Evolutionary conservation across 2,888 invertebrate species (phyloP).

Genomic region (Globia sparganii): DNA sequence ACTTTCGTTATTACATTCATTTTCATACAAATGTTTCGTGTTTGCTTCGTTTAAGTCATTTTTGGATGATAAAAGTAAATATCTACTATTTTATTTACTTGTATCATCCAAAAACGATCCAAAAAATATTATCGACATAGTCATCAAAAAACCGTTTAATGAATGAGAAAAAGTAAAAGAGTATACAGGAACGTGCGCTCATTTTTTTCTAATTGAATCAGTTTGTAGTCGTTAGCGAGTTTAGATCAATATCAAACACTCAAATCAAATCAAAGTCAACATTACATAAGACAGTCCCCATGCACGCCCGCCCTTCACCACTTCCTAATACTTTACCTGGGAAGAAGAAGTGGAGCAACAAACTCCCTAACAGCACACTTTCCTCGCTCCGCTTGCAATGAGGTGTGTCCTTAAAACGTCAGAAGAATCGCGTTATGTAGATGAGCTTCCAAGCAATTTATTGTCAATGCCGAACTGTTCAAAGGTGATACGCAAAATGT

Average conservation of each 20-base stretch:
- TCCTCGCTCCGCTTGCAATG: background rate
- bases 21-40: background rate
- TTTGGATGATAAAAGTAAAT: too few species aligned
- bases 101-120: background rate
- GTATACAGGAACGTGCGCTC: background rate
- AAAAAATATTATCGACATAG: background rate
- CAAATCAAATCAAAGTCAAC: too few species aligned
- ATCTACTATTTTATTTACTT: background rate
- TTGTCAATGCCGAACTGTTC: constrained; percentile 3
- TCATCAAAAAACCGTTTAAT: too few species aligned
- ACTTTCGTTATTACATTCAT: background rate
- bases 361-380: too few species aligned
- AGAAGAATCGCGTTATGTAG: constrained; percentile 9
- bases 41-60: background rate
- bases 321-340: too few species aligned
- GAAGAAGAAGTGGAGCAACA: too few species aligned
- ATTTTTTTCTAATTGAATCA: background rate
- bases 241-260: background rate
- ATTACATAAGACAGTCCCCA: too few species aligned
- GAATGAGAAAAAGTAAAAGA: background rate
- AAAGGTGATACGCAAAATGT: constrained; percentile 8
- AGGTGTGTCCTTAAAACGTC: background rate
- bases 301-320: too few species aligned
- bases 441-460: constrained; percentile 34
- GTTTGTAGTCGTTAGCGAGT: background rate